Evolutionary conservation across 2,888 invertebrate species (phyloP).

Genomic region (Nomada fabriciana): DNA sequence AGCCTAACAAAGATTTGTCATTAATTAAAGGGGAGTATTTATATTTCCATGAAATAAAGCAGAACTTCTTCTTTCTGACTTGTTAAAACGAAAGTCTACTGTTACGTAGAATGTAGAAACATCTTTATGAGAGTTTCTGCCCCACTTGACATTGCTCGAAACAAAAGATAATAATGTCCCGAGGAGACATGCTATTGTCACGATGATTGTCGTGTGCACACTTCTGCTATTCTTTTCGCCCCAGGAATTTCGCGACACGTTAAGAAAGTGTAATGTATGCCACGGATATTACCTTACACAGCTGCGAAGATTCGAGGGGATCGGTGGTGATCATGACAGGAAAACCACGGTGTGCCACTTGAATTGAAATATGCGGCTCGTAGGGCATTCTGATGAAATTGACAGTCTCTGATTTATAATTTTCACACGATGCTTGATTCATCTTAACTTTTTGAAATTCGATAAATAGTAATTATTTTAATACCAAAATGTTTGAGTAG

Average conservation of each 20-base stretch:
- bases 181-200: not conserved
- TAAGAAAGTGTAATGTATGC: slow-evolving; percentile 28
- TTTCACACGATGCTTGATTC: not conserved
- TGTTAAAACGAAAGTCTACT: no score
- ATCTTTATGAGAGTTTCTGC: no score
- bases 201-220: not conserved
- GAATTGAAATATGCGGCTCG: slow-evolving; percentile 13
- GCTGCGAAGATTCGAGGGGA: slow-evolving; percentile 18
- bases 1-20: no score
- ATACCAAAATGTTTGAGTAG: no score
- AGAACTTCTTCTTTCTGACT: no score
- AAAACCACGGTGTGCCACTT: slow-evolving; percentile 12
- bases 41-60: no score
- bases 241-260: slow-evolving; percentile 31
- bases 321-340: slow-evolving; percentile 37
- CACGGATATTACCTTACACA: slow-evolving; percentile 52
- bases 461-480: not conserved
- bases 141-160: no score
- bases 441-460: no score
- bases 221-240: slow-evolving; percentile 3
- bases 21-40: no score
- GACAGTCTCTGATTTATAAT: not conserved
- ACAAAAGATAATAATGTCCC: no score
- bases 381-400: slow-evolving; percentile 12
- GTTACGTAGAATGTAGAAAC: no score